phyloP scores from a whole-genome alignment of 1,140 invertebrate genomes.

The Brachionus paranguensis region DNA sequence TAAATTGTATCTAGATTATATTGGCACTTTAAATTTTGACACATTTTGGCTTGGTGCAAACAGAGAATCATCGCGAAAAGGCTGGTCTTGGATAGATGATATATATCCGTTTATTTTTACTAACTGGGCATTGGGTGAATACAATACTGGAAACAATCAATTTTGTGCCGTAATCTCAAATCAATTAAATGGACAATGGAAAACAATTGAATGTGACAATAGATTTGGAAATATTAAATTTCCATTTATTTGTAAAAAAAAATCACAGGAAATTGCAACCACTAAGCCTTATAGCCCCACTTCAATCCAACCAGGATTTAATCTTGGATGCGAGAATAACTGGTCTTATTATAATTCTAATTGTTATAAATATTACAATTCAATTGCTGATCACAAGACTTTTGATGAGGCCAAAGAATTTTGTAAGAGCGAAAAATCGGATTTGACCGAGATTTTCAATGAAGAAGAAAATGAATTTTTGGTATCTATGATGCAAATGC shows the following conservation, averaged over 20 bases:
- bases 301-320: neutral
- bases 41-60: constrained; percentile 31
- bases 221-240: constrained; percentile 11
- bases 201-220: constrained; percentile 21
- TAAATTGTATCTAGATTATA: neutral
- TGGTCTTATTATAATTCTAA: neutral
- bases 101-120: constrained; percentile 34
- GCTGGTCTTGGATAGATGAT: constrained; percentile 19
- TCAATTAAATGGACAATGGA: constrained; percentile 30
- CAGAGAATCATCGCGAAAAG: neutral
- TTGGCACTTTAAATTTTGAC: neutral
- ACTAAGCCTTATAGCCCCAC: neutral
- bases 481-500: constrained; percentile 7
- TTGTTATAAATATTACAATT: constrained; percentile 18
- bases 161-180: constrained; percentile 27
- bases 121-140: constrained; percentile 31
- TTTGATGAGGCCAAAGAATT: constrained; percentile 27
- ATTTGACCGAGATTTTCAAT: constrained; percentile 16
- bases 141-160: constrained; percentile 25
- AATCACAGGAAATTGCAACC: neutral
- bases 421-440: neutral
- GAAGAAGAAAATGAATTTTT: constrained; percentile 29
- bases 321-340: neutral
- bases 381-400: constrained; percentile 19
- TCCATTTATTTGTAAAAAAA: constrained; percentile 20